These are phyloP conservation scores for Euplexia lucipara DNA, from an alignment of 2,888 invertebrate species.

Conservation along the genomic window DNA sequence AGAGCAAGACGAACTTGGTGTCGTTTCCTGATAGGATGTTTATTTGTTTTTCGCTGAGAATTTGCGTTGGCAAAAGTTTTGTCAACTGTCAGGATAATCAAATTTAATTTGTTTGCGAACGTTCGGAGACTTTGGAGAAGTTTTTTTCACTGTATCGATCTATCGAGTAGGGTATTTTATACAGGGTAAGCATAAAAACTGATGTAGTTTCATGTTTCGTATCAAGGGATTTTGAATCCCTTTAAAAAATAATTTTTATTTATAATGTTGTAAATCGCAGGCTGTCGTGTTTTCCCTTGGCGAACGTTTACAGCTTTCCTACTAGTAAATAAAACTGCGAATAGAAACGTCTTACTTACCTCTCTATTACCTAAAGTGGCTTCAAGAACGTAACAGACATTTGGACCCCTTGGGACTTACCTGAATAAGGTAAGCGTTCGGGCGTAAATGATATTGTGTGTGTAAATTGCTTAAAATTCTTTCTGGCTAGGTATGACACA, in stretches of 20 bases:
- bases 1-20: slow-evolving; percentile 51
- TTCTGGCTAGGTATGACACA: background rate
- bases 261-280: too few species aligned
- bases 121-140: slow-evolving; percentile 5
- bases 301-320: slow-evolving; percentile 17
- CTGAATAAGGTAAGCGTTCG: slow-evolving; percentile 34
- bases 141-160: background rate
- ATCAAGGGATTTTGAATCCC: too few species aligned
- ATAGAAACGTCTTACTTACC: slow-evolving; percentile 13
- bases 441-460: slow-evolving; percentile 24
- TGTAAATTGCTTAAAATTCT: slow-evolving; percentile 28
- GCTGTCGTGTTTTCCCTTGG: slow-evolving; percentile 21
- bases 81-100: slow-evolving; percentile 45
- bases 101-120: slow-evolving; percentile 53
- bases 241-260: too few species aligned
- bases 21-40: slow-evolving; percentile 63
- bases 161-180: background rate
- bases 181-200: background rate
- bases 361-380: slow-evolving; percentile 31
- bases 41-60: slow-evolving; percentile 58
- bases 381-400: slow-evolving; percentile 15
- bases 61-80: slow-evolving; percentile 54
- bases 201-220: background rate
- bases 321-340: slow-evolving; percentile 19
- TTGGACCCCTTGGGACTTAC: slow-evolving; percentile 17